Base-by-base conservation (phyloP, 2,888 invertebrate species). In the Chironomus tentans region DNA sequence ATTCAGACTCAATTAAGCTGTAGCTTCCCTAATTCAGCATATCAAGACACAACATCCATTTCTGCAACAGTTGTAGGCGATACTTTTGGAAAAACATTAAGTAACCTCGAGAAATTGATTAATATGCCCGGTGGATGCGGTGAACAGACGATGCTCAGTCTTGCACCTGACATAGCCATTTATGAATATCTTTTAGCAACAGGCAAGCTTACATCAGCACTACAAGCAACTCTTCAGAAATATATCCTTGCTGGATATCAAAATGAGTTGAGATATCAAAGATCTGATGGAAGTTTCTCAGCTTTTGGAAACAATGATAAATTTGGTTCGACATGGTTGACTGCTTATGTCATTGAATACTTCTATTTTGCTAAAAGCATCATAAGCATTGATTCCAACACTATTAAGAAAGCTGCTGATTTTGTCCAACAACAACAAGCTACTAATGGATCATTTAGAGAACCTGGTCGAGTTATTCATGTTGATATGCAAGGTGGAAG, bases 141-240 rank as follows among this genome's bases (percentile, higher is more conserved):
- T 0, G 92, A 93, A 82, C 93, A 95, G 82, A 97, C 95, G 78
- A 89, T 95, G 87, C 84, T 94, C 15, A 92, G 92, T 77, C 89
- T 96, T 79, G 93, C 95, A 24, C 91, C 94, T 0, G 93, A 93
- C 79, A 90, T 95, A 79, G 91, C 94, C 18, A 87, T 94, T 68
- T 84, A 93, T 10, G 90, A 93, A 81, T 95, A 96, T 82, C 85
- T 96, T 73, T 88, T 89, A 83, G 89, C 90, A 81, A 79, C 90
- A 0, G 86, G 87, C 77, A 89, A 91, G 80, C 81, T 89, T 76
- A 89, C 88, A 0, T 87, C 86, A 76, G 87, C 87, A 0, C 85
- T 92, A 56, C 85, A 88, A 80, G 84, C 84, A 18, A 87, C 88
- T 79, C 82, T 83, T 1, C 78, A 82, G 1, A 79, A 78, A 50